Conservation (phyloP, 2,888 invertebrate species). For the Coelinius sp. region DNA sequence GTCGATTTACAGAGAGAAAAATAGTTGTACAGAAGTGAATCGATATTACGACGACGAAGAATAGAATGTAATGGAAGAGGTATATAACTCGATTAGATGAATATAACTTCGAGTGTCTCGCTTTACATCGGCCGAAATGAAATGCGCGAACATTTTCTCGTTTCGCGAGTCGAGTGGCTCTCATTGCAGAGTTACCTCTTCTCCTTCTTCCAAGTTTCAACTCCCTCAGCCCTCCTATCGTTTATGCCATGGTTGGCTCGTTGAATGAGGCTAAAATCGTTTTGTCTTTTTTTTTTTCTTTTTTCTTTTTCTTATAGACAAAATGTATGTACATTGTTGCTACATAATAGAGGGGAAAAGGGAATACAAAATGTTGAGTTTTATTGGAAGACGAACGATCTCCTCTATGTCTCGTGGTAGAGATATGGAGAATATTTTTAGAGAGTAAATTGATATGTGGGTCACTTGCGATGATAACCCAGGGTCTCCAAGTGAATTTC, state of each 20-base stretch:
- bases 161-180: constrained; percentile 46
- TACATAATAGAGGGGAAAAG: neutral
- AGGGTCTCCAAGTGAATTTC: constrained; percentile 11
- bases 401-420: neutral
- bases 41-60: constrained; percentile 16
- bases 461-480: constrained; percentile 35
- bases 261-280: constrained; percentile 29
- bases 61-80: constrained; percentile 20
- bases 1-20: neutral
- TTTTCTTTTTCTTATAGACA: constrained; percentile 20
- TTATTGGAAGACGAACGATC: constrained; percentile 7
- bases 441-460: constrained; percentile 45
- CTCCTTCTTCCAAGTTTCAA: constrained; percentile 4
- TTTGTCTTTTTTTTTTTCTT: constrained; percentile 25
- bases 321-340: constrained; percentile 14
- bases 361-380: constrained; percentile 14
- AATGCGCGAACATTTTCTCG: constrained; percentile 46
- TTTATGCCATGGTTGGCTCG: neutral
- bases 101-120: constrained; percentile 27
- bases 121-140: constrained; percentile 24
- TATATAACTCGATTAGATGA: constrained; percentile 31
- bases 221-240: constrained; percentile 2
- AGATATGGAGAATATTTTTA: constrained; percentile 10
- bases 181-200: constrained; percentile 55
- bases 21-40: neutral